Base-by-base conservation (phyloP, 2,888 invertebrate species). In the Tridacna gigas region DNA sequence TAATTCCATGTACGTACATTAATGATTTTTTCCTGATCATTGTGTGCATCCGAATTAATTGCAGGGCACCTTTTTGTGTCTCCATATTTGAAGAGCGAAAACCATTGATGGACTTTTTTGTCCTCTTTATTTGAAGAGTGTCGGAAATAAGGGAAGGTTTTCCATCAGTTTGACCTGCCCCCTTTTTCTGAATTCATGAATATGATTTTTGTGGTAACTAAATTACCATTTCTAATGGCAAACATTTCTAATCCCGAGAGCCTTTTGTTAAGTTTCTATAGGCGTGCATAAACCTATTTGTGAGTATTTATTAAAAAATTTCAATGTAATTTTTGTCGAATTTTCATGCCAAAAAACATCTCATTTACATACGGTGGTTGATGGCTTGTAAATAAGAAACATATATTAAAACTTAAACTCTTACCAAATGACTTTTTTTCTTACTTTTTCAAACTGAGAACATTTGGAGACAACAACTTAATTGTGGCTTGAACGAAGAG, bases 81-180 rank as follows among this genome's bases (percentile, higher is more conserved):
- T 82, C 60, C 74, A 74, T 77, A 82, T 77, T 82, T 82, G 82
- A 77, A 78, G 78, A 78, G 82, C 48, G 48, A 73, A 77, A 28
- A 74, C 22, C 26, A 7, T 69, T 81, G 71, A 77, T 77, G 77
- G 76, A 77, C 77, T 74, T 78, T 78, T 82, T 82, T 74, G 74
- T 48, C 22, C 63, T 66, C 77, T 74, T 74, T 82, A 56, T 82
- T 82, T 82, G 82, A 82, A 82, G 77, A 82, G 82, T 67, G 78
- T 67, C 51, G 47, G 69, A 74, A 82, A 74, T 51, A 77, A 82
- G 51, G 63, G 74, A 60, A 18, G 63, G 60, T 37, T 37, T 74
- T 77, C 66, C 74, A 60, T 60, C 69, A 63, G 22, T 25, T 45
- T 45, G 77, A 15, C 37, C 77, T 73, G 65, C 74, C 82, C 61